Evolutionary conservation across 2,113 vertebrate species (phyloP), one percentile per base, ranked within the genome.

Genomic region (Rhizomys pruinosus): DNA sequence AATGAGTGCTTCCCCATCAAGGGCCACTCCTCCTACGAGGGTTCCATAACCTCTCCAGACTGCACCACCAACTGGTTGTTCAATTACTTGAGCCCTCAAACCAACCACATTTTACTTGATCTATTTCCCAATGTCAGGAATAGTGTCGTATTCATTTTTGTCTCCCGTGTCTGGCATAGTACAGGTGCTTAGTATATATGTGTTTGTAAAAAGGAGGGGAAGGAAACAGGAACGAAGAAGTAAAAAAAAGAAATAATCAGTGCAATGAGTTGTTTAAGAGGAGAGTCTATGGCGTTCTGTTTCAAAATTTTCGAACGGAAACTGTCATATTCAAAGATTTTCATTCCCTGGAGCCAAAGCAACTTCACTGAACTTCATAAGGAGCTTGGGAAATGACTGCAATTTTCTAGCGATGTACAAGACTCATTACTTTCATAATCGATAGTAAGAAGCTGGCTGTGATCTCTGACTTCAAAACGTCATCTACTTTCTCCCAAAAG

Each of bases 401-500:
- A 25, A 61, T 90, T 89, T 66, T 88, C 80, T 78, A 84, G 23
- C n/a, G 15, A 63, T 68, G 27, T n/a, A n/a, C n/a, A 85, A 11
- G 2, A 10, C 39, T 20, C 20, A 10, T 82, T 79, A 76, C 16
- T 44, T 86, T 91, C 55, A 79, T n/a, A 80, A n/a, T n/a, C n/a
- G n/a, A n/a, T n/a, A 92, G 81, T 80, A 88, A 27, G 68, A 84
- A 94, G 72, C 52, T 47, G 19, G 59, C 78, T 66, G 20, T 85
- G 52, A 77, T 20, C n/a, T n/a, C n/a, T 27, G 66, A 55, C 69
- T 73, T 20, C 68, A 85, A 94, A 92, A 77, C 59, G 20, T n/a
- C 79, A 81, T 72, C 44, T 72, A 27, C n/a, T 76, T 87, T 89
- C 76, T 95, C 66, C 76, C 94, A 59, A 92, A 81, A 95, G 78